Evolutionary conservation across 2,888 invertebrate species (phyloP).

Genomic region (Thelaira solivaga): DNA sequence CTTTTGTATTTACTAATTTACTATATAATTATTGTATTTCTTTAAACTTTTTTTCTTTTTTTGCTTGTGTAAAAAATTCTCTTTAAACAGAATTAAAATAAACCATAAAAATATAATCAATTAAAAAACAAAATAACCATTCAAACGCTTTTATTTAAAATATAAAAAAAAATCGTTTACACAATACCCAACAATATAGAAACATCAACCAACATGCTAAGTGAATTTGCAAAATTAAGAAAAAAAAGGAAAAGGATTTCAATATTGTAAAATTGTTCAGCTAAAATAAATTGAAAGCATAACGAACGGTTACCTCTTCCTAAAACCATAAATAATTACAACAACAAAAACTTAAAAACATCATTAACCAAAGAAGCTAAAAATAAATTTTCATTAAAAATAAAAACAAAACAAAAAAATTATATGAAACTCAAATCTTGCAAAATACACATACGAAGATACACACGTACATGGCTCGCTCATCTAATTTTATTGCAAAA

Average conservation of each 20-base stretch:
- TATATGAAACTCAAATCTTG: not conserved
- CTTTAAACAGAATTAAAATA: constrained; percentile 44
- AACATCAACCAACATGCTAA: constrained; percentile 2
- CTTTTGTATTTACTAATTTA: constrained; percentile 29
- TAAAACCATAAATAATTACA: no score
- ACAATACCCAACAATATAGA: constrained; percentile 22
- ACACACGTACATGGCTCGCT: not conserved
- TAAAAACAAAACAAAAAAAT: not conserved
- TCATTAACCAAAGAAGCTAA: not conserved
- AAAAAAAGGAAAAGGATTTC: constrained; percentile 24
- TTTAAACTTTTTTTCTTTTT: constrained; percentile 36
- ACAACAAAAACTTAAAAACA: not conserved
- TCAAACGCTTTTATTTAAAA: constrained; percentile 30
- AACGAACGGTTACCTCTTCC: constrained; percentile 35
- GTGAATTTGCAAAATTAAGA: no score
- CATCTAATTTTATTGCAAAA: not conserved
- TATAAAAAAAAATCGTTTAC: constrained; percentile 34
- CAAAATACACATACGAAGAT: not conserved
- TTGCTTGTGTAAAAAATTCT: not conserved
- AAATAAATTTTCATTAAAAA: not conserved
- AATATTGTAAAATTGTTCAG: no score
- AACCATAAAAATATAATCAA: not conserved
- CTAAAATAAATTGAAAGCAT: not conserved
- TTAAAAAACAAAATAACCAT: constrained; percentile 21
- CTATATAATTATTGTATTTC: constrained; percentile 35